Conservation (phyloP, 2,888 invertebrate species). For the Pheosia gnoma region DNA sequence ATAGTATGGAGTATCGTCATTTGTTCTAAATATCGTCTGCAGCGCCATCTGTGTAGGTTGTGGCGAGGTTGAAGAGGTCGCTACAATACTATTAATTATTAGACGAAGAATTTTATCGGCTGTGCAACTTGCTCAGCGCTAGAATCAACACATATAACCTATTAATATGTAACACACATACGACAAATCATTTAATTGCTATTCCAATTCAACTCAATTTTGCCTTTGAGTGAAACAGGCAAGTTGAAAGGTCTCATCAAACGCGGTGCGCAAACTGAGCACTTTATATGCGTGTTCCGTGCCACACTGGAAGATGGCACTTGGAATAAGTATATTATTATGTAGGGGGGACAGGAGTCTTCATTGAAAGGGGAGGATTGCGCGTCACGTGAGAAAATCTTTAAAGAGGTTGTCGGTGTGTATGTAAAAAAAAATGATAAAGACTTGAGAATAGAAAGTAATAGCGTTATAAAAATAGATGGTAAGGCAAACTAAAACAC, state of each 20-base stretch:
- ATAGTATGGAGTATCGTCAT: no score
- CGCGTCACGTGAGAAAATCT: conserved; percentile 31
- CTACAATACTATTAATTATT: no score
- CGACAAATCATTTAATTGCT: background rate
- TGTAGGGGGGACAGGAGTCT: conserved; percentile 38
- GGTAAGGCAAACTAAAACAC: no score
- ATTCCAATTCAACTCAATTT: background rate
- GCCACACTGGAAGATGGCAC: conserved; percentile 30
- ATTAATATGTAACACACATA: background rate
- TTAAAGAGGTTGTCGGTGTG: conserved; percentile 32
- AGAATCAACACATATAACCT: no score
- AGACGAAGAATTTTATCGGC: no score
- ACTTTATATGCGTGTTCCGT: conserved; percentile 34
- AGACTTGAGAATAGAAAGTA: background rate
- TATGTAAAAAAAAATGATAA: background rate
- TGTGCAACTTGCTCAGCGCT: no score
- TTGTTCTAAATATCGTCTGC: no score
- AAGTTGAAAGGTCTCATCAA: conserved; percentile 20
- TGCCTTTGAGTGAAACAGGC: background rate
- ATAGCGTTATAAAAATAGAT: background rate
- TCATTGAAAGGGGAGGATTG: conserved; percentile 42
- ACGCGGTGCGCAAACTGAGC: conserved; percentile 25
- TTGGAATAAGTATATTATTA: conserved; percentile 44
- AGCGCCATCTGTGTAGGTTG: no score
- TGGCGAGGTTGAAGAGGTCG: no score